phyloP scores from a whole-genome alignment of 2,888 invertebrate genomes.

The Laothoe populi region DNA sequence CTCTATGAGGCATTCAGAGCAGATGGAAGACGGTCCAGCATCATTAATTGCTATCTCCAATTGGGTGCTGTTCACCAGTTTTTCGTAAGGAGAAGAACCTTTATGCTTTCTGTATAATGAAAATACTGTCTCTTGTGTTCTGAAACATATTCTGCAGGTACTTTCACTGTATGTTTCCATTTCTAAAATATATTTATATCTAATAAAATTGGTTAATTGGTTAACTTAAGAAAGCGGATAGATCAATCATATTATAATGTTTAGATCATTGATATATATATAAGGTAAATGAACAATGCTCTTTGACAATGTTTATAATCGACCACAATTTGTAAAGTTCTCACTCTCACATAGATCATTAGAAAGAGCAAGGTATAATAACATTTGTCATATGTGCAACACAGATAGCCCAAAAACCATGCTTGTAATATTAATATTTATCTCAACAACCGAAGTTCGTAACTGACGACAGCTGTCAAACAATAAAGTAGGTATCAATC shows the following conservation, averaged over 20 bases:
- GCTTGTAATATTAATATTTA: slow-evolving; percentile 3
- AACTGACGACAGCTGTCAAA: slow-evolving; percentile 13
- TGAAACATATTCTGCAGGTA: slow-evolving; percentile 61
- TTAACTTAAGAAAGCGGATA: too few relatives aligned
- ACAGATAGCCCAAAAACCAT: not conserved
- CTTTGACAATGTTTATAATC: not conserved
- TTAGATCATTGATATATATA: too few relatives aligned
- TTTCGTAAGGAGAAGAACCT: slow-evolving; percentile 52
- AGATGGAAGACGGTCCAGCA: slow-evolving; percentile 55
- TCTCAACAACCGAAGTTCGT: not conserved
- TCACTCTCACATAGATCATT: not conserved
- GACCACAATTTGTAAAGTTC: not conserved
- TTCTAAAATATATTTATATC: not conserved
- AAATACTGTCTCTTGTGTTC: slow-evolving; percentile 49
- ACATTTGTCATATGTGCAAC: not conserved
- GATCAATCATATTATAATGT: too few relatives aligned
- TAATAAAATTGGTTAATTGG: too few relatives aligned
- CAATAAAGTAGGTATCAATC: not conserved
- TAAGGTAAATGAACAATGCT: too few relatives aligned
- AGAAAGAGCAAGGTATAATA: not conserved
- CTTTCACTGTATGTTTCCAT: slow-evolving; percentile 47
- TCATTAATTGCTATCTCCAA: slow-evolving; percentile 52
- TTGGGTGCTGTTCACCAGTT: slow-evolving; percentile 50
- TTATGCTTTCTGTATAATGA: slow-evolving; percentile 52
- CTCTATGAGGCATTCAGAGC: slow-evolving; percentile 57